Evolutionary conservation across 92 coral and sea anemone genomes (phyloP), one percentile per base, ranked within the genome.

Genomic region (Isaurus tuberculatus): DNA sequence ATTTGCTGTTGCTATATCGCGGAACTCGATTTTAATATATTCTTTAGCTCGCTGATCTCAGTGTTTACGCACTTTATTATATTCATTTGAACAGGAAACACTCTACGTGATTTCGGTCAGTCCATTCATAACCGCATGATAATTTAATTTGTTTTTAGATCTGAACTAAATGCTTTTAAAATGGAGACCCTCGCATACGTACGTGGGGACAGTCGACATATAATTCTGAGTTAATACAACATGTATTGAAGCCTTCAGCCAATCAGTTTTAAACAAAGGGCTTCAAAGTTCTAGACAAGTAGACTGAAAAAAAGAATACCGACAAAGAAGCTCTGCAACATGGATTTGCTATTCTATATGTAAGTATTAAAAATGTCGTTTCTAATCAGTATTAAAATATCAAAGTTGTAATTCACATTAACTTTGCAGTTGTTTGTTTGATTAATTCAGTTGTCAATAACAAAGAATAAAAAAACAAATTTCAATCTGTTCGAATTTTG

Each of bases 301-400:
- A 0, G 33, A 30, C 19, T 7, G 37, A 14, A 10, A 8, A 36
- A 40, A 25, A 27, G 32, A 15, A 1, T 9, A 51, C 65, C 8
- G 27, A 9, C 65, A 4, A 23, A 51, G 26, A 23, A 15, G n/a
- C n/a, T n/a, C n/a, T n/a, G n/a, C 20, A 51, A 19, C 80, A 74
- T 74, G 80, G 80, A 74, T 74, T 51, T 74, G 43, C 80, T 74
- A 6, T 74, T 74, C 27, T 74, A 74, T 48, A 63, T 74, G 80
- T 74, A 51, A 74, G 80, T 51, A 4, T 0, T 44, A n/a, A n/a
- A n/a, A 13, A 40, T 7, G 9, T 4, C 28, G 27, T 26, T 72
- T 17, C 10, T 32, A 34, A 9, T 44, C 14, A 4, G 20, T 29
- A n/a, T n/a, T n/a, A n/a, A 8, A 48, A 29, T 23, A 27, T 31